Conservation (phyloP, 2,113 vertebrate genomes). For the Phyllopteryx taeniolatus region DNA sequence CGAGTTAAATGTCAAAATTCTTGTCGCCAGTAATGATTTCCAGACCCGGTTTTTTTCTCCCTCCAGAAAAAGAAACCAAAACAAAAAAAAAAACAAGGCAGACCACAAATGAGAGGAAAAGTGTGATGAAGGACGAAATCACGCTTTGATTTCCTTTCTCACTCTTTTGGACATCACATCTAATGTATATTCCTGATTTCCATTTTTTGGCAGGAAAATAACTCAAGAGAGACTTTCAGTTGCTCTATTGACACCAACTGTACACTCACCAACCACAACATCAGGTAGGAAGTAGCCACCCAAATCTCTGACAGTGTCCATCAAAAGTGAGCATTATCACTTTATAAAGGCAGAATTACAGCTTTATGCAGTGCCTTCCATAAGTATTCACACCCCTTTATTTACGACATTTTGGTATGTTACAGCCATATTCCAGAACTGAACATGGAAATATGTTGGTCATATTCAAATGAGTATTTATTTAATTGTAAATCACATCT, state of each 20-base stretch:
- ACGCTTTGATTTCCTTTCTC: constrained; percentile 55
- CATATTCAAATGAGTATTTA: too few species aligned
- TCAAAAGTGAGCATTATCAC: neutral
- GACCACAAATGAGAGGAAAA: constrained; percentile 47
- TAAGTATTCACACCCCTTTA: too few species aligned
- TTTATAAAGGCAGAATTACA: neutral
- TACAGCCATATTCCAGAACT: too few species aligned
- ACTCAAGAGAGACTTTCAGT: neutral
- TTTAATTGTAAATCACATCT: too few species aligned
- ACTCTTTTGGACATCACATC: constrained; percentile 31
- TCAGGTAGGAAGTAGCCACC: too few species aligned
- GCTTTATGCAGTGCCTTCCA: neutral
- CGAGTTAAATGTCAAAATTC: constrained; percentile 61
- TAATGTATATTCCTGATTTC: constrained; percentile 41
- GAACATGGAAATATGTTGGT: too few species aligned
- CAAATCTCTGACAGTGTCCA: neutral
- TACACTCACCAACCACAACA: neutral
- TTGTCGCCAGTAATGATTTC: constrained; percentile 68
- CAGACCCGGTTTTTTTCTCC: constrained; percentile 63
- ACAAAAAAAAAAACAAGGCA: constrained; percentile 59
- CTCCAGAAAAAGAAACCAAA: constrained; percentile 43
- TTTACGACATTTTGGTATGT: too few species aligned
- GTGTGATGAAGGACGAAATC: constrained; percentile 51
- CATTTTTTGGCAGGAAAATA: constrained; percentile 27
- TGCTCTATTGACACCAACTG: neutral